These are phyloP conservation scores for Nerophis lumbriciformis DNA, from an alignment of 2,113 vertebrate genomes.

Conservation along the genomic window DNA sequence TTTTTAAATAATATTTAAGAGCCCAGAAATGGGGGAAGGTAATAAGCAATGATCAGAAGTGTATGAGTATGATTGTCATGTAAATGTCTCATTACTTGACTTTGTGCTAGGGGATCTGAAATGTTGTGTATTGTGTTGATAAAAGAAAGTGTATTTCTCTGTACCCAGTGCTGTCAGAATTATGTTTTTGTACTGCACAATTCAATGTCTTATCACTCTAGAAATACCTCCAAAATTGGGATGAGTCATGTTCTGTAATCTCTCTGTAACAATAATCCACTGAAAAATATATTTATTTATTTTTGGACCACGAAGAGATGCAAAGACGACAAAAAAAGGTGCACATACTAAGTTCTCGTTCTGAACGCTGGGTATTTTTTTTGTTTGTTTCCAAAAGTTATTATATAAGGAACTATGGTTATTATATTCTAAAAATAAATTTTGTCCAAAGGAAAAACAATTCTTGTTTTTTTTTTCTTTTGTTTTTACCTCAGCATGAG, in stretches of 20 bases:
- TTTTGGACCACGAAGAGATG: slow-evolving; percentile 4
- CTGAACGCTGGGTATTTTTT: slow-evolving; percentile 50
- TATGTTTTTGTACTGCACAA: slow-evolving; percentile 2
- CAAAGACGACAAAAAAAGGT: slow-evolving; percentile 11
- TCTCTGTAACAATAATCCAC: too few relatives aligned
- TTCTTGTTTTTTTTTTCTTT: not conserved
- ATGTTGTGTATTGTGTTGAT: slow-evolving; percentile 29
- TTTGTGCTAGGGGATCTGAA: slow-evolving; percentile 4
- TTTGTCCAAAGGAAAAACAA: slow-evolving; percentile 66
- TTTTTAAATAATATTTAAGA: slow-evolving; percentile 27
- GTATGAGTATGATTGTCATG: slow-evolving; percentile 12
- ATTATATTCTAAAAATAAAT: slow-evolving; percentile 73
- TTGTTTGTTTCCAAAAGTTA: slow-evolving; percentile 27
- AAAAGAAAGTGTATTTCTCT: slow-evolving; percentile 20
- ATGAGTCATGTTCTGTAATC: not conserved
- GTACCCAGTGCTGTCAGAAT: slow-evolving; percentile 28
- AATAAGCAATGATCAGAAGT: slow-evolving; percentile 44
- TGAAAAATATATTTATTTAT: too few relatives aligned
- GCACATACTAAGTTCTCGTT: slow-evolving; percentile 36
- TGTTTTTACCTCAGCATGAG: too few relatives aligned
- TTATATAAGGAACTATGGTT: slow-evolving; percentile 60
- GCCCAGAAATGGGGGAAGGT: slow-evolving; percentile 33
- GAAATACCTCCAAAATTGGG: not conserved
- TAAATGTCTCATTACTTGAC: slow-evolving; percentile 9
- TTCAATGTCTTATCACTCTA: slow-evolving; percentile 10